Percentiles rank a stretch among this genome's conserved stretches.
phyloP scores from a whole-genome alignment of 2,797 vertebrate genomes.

The Cyclura pinguis region DNA sequence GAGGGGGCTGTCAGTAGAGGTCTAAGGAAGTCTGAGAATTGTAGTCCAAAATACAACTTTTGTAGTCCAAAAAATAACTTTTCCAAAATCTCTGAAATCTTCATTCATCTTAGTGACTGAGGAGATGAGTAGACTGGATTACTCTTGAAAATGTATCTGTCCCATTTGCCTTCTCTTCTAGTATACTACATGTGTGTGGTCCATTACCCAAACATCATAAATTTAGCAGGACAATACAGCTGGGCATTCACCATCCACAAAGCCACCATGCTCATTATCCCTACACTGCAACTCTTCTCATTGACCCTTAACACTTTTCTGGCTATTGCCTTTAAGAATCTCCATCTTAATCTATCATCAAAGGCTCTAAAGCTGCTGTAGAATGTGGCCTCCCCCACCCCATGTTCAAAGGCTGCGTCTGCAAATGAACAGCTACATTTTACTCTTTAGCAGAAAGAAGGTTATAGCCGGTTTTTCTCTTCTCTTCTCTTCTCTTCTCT shows the following conservation, averaged over 20 bases:
- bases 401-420: conserved; percentile 52
- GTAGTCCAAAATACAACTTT: too few relatives aligned
- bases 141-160: conserved; percentile 49
- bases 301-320: conserved; percentile 72
- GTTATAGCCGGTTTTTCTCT: conserved; percentile 24
- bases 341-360: conserved; percentile 72
- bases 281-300: conserved; percentile 46
- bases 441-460: conserved; percentile 24
- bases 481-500: too few relatives aligned
- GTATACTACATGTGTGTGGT: conserved; percentile 70
- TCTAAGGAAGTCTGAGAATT: too few relatives aligned
- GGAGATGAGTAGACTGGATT: neutral
- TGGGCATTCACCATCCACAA: conserved; percentile 55
- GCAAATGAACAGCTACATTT: conserved; percentile 6
- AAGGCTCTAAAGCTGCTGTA: conserved; percentile 62
- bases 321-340: conserved; percentile 61
- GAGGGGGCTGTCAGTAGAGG: too few relatives aligned
- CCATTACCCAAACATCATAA: conserved; percentile 48
- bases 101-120: neutral
- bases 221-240: conserved; percentile 39
- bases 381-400: conserved; percentile 54
- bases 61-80: too few relatives aligned
- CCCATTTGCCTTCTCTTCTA: conserved; percentile 50
- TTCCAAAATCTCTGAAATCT: too few relatives aligned
- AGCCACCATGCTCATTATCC: conserved; percentile 66